phyloP scores from a whole-genome alignment of 2,888 invertebrate species.

The Lasioglossum morio region DNA sequence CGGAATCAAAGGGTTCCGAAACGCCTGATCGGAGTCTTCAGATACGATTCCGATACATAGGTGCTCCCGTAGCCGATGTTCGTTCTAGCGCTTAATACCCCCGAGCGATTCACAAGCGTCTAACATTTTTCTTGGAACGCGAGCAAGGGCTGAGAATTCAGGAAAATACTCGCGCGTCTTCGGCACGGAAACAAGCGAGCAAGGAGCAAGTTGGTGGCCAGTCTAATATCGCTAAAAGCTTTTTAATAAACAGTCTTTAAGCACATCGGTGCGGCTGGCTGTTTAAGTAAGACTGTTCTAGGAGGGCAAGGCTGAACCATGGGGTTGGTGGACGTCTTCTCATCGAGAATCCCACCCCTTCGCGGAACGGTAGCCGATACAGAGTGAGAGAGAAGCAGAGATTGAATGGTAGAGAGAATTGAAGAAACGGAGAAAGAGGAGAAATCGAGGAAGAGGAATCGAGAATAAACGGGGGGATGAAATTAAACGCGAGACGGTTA shows the following conservation, averaged over 20 bases:
- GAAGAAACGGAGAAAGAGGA: not conserved
- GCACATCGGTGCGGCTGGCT: conserved; percentile 42
- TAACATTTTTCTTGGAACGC: conserved; percentile 8
- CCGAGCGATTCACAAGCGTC: not conserved
- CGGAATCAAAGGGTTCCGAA: not conserved
- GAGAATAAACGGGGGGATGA: not conserved
- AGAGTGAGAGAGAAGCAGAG: not conserved
- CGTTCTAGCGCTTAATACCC: not conserved
- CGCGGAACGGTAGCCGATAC: not conserved
- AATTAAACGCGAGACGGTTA: conserved; percentile 16
- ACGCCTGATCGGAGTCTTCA: not conserved
- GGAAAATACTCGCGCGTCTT: conserved; percentile 34
- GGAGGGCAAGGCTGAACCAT: not conserved
- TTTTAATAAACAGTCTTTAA: conserved; percentile 77
- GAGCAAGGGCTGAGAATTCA: not conserved
- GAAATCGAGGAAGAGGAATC: conserved; percentile 16
- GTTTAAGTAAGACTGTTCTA: conserved; percentile 51
- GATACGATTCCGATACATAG: not conserved
- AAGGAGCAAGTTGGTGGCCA: conserved; percentile 45
- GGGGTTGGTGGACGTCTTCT: conserved; percentile 29
- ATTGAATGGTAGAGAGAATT: conserved; percentile 23
- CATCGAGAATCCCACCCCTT: conserved; percentile 21
- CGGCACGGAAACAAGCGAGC: conserved; percentile 32
- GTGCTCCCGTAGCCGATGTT: too few relatives aligned
- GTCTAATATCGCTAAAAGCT: conserved; percentile 78